A percentile compares a stretch with the other conserved stretches of the same genome.
These are phyloP conservation scores for Otolemur crassicaudatus DNA, from an alignment of 2,797 vertebrate genomes.

Conservation along the genomic window DNA sequence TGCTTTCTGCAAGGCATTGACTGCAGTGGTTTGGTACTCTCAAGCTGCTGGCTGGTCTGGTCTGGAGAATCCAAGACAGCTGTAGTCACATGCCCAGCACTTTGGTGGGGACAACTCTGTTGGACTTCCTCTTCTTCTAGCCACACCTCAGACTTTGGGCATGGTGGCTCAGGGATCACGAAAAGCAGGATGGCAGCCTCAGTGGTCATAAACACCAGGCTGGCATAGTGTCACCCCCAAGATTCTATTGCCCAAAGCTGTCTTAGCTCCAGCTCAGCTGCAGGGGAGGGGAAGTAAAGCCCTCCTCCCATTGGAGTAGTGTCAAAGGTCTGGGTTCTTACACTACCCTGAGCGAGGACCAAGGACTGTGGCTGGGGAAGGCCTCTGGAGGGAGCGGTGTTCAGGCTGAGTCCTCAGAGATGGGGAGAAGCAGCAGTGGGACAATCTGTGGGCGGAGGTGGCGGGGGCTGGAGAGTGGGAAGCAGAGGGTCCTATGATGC, in stretches of 20 bases:
- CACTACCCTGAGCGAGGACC: not conserved
- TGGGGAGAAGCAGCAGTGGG: not conserved
- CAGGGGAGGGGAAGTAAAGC: not conserved
- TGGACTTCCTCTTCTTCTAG: not conserved
- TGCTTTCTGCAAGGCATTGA: not conserved
- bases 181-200: not conserved
- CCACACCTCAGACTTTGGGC: not conserved
- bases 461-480: not conserved
- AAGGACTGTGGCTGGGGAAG: not conserved
- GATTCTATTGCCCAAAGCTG: not conserved
- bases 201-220: not conserved
- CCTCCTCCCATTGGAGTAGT: not conserved
- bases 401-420: not conserved
- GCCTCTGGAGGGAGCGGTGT: not conserved
- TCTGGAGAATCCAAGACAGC: not conserved
- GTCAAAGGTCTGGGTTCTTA: not conserved
- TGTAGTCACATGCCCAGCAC: not conserved
- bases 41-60: not conserved
- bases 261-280: not conserved
- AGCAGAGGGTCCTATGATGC: not conserved
- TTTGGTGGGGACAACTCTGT: not conserved
- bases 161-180: not conserved
- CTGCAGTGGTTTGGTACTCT: not conserved
- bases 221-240: not conserved
- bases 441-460: not conserved